A percentile compares a stretch with the other conserved stretches of the same genome.
These are phyloP conservation scores for Mico argentatus DNA, from an alignment of 2,797 vertebrate genomes.

Conservation along the genomic window DNA sequence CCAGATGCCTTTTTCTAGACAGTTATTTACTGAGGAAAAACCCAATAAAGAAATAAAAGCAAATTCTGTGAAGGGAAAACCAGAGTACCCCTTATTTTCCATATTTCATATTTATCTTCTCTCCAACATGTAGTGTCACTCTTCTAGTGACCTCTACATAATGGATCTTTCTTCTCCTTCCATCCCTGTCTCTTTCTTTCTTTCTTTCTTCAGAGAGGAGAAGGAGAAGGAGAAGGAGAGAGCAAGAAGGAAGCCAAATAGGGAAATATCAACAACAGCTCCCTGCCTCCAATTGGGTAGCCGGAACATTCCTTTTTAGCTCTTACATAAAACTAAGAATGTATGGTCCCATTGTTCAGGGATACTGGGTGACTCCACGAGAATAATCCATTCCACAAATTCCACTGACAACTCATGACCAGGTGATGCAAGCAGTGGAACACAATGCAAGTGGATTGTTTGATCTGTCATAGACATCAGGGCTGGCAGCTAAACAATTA, in stretches of 20 bases:
- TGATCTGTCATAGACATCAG: constrained; percentile 17
- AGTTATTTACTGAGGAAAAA: background rate
- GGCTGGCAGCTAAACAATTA: constrained; percentile 51
- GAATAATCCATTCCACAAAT: constrained; percentile 81
- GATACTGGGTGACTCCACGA: constrained; percentile 44
- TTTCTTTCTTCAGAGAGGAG: background rate
- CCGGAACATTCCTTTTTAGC: constrained; percentile 10
- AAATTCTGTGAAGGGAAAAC: background rate
- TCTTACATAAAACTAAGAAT: constrained; percentile 51
- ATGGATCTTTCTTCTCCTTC: background rate
- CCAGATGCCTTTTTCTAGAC: background rate
- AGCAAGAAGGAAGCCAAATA: background rate
- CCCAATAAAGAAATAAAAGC: background rate
- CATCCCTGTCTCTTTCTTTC: background rate
- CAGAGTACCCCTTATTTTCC: background rate
- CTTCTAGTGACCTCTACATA: background rate
- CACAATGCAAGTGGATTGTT: constrained; percentile 33
- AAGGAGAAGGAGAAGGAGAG: background rate
- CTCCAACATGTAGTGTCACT: background rate
- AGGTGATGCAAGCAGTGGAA: constrained; percentile 59
- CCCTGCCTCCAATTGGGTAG: background rate
- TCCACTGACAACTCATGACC: constrained; percentile 66
- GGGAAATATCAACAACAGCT: background rate
- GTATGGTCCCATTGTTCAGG: constrained; percentile 45
- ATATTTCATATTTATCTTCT: background rate